Percentiles rank a stretch among this genome's conserved stretches.
These are phyloP conservation scores for Pseudachorutes palmiensis DNA, from an alignment of 1,140 invertebrate species.

Conservation along the genomic window DNA sequence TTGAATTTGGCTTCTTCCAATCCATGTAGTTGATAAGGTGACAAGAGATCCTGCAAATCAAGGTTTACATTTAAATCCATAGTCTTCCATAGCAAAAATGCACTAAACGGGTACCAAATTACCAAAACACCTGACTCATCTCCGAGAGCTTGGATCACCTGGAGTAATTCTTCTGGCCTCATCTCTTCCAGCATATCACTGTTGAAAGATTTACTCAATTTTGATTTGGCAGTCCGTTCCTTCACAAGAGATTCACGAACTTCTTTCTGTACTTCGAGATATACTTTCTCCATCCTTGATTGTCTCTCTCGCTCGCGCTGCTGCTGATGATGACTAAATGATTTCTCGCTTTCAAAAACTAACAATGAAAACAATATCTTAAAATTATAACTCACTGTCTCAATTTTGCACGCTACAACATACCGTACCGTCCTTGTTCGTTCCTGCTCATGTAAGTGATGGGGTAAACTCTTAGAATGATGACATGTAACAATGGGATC, in stretches of 20 bases:
- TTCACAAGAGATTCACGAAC: not conserved
- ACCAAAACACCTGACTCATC: not conserved
- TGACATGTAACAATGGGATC: not conserved
- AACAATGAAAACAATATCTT: not conserved
- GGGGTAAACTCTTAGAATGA: not conserved
- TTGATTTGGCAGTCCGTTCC: not conserved
- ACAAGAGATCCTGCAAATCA: not conserved
- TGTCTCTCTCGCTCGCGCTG: not conserved
- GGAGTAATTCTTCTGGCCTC: not conserved
- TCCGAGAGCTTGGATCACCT: not conserved
- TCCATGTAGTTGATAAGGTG: not conserved
- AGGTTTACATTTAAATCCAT: not conserved
- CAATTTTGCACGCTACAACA: no score
- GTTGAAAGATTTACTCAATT: not conserved
- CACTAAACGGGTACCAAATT: no score
- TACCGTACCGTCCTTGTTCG: not conserved
- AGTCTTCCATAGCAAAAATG: not conserved
- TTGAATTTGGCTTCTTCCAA: not conserved
- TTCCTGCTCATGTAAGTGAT: not conserved
- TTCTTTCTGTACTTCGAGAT: not conserved
- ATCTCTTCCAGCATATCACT: not conserved
- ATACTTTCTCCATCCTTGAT: not conserved
- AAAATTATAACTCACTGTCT: not conserved
- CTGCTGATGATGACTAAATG: not conserved
- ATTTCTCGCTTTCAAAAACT: constrained; percentile 3